Conservation (phyloP, 1,140 invertebrate genomes). For the Copidosoma floridanum region DNA sequence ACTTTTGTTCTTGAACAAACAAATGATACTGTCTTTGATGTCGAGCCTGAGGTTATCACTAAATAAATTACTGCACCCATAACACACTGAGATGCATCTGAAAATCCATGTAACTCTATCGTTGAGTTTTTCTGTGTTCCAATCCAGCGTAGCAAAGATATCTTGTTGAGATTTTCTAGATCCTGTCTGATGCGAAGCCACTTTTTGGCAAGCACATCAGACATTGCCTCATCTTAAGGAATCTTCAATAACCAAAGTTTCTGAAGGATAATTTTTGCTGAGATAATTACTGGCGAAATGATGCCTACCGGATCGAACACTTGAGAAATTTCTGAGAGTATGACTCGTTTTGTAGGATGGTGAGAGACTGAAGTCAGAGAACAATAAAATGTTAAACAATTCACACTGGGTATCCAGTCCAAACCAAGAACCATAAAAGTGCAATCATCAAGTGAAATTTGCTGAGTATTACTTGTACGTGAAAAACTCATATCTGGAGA, state of each 20-base stretch:
- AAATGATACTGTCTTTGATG: not conserved
- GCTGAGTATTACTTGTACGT: not conserved
- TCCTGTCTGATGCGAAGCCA: conserved; percentile 14
- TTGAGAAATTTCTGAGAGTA: too few species aligned
- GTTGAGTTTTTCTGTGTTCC: conserved; percentile 30
- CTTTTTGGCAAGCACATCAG: not conserved
- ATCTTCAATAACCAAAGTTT: conserved; percentile 23
- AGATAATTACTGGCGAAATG: too few species aligned
- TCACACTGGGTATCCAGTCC: not conserved
- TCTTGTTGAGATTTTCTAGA: too few species aligned
- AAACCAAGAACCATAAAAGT: not conserved
- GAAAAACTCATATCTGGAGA: not conserved
- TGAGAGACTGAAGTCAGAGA: not conserved
- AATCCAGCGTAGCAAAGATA: conserved; percentile 31
- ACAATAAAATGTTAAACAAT: not conserved
- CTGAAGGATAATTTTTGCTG: too few species aligned
- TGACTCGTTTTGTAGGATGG: not conserved
- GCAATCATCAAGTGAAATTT: not conserved
- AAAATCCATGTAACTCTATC: too few species aligned
- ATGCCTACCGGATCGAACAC: too few species aligned
- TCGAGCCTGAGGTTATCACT: not conserved
- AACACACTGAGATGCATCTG: too few species aligned
- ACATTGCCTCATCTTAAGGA: conserved; percentile 25
- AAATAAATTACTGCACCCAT: too few species aligned
- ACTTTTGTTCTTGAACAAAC: conserved; percentile 28